Evolutionary conservation across 2,888 invertebrate species (phyloP), one percentile per base, ranked within the genome.

Genomic region (Aplocera efformata): DNA sequence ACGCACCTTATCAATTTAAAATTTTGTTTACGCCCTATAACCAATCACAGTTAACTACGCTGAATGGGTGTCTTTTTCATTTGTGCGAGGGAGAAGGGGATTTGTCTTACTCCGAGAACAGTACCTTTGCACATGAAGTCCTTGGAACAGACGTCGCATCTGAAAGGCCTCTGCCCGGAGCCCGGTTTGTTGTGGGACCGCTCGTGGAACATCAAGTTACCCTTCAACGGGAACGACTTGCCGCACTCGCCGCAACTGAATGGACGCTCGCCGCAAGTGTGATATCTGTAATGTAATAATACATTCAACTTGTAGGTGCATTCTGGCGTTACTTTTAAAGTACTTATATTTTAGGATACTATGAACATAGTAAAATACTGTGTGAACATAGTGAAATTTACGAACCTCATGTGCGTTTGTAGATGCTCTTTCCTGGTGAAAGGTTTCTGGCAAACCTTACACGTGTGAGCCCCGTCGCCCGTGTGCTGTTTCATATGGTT

Each of bases 221-320:
- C 95, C 82, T 95, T 95, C 32, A 95, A 81, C 0, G 95, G 95
- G 84, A 96, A 96, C 32, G 94, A 94, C 72, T 95, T 96, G 64
- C 96, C 96, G 72, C 96, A 96, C 64, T 95, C 95, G 47, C 92
- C 92, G 68, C 96, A 96, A 38, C 94, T 93, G 72, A 92, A 95
- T 5, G 96, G 96, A 30, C 94, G 90, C 72, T 96, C 95, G 31
- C 94, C 56, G 92, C 84, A 86, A 91, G 88, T 96, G 92, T 78
- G 91, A 3, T 86, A 83, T 48, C 89, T 88, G 63, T 43, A 29
- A 23, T 31, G 31, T 41, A 24, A 10, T n/a, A 7, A 9, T 41
- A n/a, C 13, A 17, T 17, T 17, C 13, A 17, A 5, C 13, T 17
- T 3, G 3, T n/a, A n/a, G 5, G 13, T 17, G 13, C 13, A 10